Evolutionary conservation across 1,140 invertebrate genomes (phyloP).

Genomic region (Ceratosolen solmsi): DNA sequence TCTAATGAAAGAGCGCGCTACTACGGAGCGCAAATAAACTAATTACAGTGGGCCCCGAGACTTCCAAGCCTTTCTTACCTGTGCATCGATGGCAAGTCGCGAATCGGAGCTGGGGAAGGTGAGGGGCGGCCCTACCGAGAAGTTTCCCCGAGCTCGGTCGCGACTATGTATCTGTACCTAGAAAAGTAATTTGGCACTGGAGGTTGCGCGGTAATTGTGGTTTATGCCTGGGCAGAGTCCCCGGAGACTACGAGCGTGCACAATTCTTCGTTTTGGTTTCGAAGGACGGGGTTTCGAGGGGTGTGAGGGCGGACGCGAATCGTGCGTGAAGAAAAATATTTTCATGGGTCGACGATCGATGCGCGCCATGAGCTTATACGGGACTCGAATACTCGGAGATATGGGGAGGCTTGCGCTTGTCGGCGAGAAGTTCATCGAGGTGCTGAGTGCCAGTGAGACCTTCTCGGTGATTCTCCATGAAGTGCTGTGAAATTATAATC

Average conservation of each 20-base stretch:
- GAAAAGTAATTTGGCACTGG: slow-evolving; percentile 58
- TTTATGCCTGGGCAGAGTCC: too few species aligned
- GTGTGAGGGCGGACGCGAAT: background rate
- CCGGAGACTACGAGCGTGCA: too few species aligned
- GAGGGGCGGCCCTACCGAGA: background rate
- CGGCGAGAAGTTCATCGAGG: slow-evolving; percentile 32
- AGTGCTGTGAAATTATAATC: slow-evolving; percentile 3
- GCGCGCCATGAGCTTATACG: background rate
- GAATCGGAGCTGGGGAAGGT: background rate
- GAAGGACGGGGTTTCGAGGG: background rate
- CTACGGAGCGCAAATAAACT: slow-evolving; percentile 55
- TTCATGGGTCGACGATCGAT: slow-evolving; percentile 27
- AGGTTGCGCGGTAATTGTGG: slow-evolving; percentile 48
- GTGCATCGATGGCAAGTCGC: background rate
- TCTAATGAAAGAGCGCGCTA: slow-evolving; percentile 58
- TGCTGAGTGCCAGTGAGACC: background rate
- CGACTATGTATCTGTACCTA: slow-evolving; percentile 49
- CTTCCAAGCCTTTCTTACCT: slow-evolving; percentile 9
- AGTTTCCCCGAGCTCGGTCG: slow-evolving; percentile 31
- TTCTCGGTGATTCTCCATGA: slow-evolving; percentile 13
- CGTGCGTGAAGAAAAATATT: slow-evolving; percentile 4
- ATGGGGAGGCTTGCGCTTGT: background rate
- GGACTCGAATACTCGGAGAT: slow-evolving; percentile 30
- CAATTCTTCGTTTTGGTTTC: too few species aligned
- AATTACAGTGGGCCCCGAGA: slow-evolving; percentile 56